phyloP scores from a whole-genome alignment of 2,888 invertebrate species.

The Bursaphelenchus okinawaensis region DNA sequence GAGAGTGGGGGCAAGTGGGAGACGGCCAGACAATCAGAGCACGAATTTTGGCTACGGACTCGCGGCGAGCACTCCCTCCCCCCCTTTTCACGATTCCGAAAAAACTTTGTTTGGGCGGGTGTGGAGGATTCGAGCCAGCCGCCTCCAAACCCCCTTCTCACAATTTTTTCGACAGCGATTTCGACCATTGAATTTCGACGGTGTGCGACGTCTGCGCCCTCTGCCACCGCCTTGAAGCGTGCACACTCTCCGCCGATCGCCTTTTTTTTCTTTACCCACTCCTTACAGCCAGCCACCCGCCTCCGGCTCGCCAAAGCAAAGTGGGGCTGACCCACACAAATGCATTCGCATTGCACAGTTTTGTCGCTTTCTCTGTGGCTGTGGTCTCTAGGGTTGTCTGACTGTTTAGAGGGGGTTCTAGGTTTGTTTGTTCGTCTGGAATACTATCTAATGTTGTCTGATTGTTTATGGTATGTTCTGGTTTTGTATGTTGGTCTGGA shows the following conservation, averaged over 20 bases:
- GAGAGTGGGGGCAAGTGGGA: not conserved
- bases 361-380: too few relatives aligned
- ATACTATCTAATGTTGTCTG: too few relatives aligned
- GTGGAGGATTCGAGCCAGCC: not conserved
- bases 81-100: not conserved
- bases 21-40: not conserved
- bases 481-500: too few relatives aligned
- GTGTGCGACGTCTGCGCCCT: too few relatives aligned
- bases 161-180: not conserved
- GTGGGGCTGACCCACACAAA: too few relatives aligned
- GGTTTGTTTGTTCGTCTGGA: too few relatives aligned
- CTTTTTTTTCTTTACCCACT: not conserved
- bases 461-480: too few relatives aligned
- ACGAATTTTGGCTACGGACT: not conserved
- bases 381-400: too few relatives aligned
- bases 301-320: not conserved
- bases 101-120: not conserved
- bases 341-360: not conserved
- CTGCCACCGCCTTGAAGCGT: not conserved
- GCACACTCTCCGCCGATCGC: not conserved
- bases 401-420: too few relatives aligned
- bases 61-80: not conserved
- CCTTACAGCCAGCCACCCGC: not conserved
- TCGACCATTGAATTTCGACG: too few relatives aligned
- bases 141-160: not conserved